A percentile compares a stretch with the other conserved stretches of the same genome.
These are phyloP conservation scores for Blastobasis lacticolella DNA, from an alignment of 2,888 invertebrate genomes.

Conservation along the genomic window DNA sequence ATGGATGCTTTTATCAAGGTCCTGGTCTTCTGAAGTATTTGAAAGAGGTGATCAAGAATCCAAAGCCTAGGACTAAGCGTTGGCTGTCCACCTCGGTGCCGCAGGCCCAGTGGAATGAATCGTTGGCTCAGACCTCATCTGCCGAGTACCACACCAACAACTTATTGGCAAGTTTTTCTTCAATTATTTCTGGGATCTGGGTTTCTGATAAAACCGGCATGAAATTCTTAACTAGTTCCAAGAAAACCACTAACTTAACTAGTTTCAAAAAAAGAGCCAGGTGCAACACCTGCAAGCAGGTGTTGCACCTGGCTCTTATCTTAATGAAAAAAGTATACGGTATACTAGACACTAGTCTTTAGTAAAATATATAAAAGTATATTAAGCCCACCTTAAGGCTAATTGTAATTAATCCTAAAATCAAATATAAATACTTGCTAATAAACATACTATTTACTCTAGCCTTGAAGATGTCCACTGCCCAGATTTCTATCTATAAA, in stretches of 20 bases:
- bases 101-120: constrained; percentile 36
- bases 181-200: background rate
- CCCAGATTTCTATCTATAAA: background rate
- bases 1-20: constrained; percentile 20
- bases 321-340: too few species aligned
- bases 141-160: constrained; percentile 92
- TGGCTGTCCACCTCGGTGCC: constrained; percentile 92
- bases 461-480: background rate
- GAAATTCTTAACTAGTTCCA: too few species aligned
- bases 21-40: constrained; percentile 71
- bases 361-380: too few species aligned
- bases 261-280: too few species aligned
- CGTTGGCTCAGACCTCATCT: constrained; percentile 73
- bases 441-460: background rate
- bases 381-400: too few species aligned
- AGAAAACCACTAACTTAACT: too few species aligned
- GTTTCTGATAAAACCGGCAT: too few species aligned
- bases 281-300: too few species aligned
- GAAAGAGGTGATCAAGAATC: constrained; percentile 74
- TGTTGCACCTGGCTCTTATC: too few species aligned
- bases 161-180: constrained; percentile 66
- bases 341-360: too few species aligned
- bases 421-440: background rate
- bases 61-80: constrained; percentile 78
- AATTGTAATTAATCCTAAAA: too few species aligned